phyloP scores from a whole-genome alignment of 2,888 invertebrate genomes.

The Lissonota sp. region DNA sequence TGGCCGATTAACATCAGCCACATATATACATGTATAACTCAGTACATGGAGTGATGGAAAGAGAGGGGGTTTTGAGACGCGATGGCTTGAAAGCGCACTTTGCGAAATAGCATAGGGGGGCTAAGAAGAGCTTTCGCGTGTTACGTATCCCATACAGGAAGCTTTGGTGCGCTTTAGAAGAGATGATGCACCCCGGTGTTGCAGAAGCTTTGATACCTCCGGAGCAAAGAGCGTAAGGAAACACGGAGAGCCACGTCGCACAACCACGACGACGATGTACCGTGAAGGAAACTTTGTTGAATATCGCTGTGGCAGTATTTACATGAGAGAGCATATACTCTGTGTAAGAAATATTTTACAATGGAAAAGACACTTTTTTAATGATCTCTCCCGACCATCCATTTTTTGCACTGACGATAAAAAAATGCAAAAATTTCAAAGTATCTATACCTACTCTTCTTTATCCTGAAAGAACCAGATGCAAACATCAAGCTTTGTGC shows the following conservation, averaged over 20 bases:
- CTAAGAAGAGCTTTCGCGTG: slow-evolving; percentile 54
- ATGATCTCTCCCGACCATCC: too few species aligned
- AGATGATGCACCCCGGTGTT: slow-evolving; percentile 45
- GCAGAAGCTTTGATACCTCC: slow-evolving; percentile 43
- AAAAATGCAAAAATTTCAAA: too few species aligned
- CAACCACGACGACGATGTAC: too few species aligned
- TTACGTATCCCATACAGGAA: slow-evolving; percentile 36
- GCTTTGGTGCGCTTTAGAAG: slow-evolving; percentile 39
- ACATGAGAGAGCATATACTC: too few species aligned
- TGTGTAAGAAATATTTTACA: too few species aligned
- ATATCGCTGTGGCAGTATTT: too few species aligned
- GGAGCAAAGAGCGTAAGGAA: slow-evolving; percentile 44
- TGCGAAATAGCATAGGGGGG: slow-evolving; percentile 46
- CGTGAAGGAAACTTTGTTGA: too few species aligned
- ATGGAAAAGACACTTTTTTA: too few species aligned
- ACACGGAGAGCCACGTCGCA: slow-evolving; percentile 10
- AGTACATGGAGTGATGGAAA: background rate
- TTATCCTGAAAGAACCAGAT: too few species aligned
- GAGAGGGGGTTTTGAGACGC: slow-evolving; percentile 11
- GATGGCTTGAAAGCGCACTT: slow-evolving; percentile 58
- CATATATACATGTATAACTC: slow-evolving; percentile 21
- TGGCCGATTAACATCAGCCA: slow-evolving; percentile 62
- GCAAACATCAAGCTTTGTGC: too few species aligned
- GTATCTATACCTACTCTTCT: too few species aligned
- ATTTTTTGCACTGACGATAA: too few species aligned